Evolutionary conservation across 2,888 invertebrate genomes (phyloP), one percentile per base, ranked within the genome.

Genomic region (Pteria penguin): DNA sequence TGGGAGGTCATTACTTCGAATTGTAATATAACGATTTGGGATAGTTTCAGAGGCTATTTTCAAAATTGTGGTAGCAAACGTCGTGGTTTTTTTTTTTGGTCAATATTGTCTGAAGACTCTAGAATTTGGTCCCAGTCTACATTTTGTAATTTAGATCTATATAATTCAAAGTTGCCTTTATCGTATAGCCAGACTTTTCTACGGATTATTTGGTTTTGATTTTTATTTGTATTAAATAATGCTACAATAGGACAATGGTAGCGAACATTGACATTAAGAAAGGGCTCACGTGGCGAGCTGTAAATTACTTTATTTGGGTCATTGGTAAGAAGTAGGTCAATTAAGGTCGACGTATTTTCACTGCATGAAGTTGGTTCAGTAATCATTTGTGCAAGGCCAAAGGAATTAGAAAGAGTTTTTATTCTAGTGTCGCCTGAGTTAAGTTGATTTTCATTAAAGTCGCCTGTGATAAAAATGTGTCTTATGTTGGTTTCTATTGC

Each of bases 121-220:
- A 62, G 8, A 4, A 65, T 36, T n/a, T 29, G 24, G 24, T 33
- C 65, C 65, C 65, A 65, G 45, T 65, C 24, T 22, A 45, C 11
- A 24, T 18, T 18, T 4, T 4, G 4, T 33, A 65, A 36, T 3
- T 36, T 24, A 5, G 31, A 4, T 36, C 65, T 33, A 24, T n/a
- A 65, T 24, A 5, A 3, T 8, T 65, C 45, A 24, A n/a, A 65
- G 24, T 65, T 24, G 4, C 45, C 65, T 4, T 32, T 18, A 31
- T 65, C 65, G 24, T 65, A 65, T 24, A 65, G 33, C 65, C 65
- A 65, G 8, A 65, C 45, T 65, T 65, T 33, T 18, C 65, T 29
- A 36, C 24, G 14, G n/a, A 36, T 32, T 5, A 45, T 22, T 22
- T 33, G 4, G 5, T 45, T n/a, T 8, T 24, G 24, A 24, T n/a